Conservation (phyloP, 92 coral and sea anemone genomes). For the Porites lobata region DNA sequence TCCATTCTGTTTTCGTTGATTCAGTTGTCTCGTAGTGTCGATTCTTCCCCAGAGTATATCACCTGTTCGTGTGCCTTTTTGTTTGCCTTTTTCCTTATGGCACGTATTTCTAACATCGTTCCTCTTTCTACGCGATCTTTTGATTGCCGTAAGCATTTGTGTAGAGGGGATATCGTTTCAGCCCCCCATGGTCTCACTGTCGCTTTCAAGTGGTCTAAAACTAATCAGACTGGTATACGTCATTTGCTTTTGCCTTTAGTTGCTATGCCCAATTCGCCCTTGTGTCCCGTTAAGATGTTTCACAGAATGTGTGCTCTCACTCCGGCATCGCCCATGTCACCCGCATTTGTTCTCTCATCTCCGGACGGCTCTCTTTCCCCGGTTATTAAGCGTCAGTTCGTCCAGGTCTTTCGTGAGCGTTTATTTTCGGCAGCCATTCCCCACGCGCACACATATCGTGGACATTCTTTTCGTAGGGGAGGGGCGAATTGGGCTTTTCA, state of each 20-base stretch:
- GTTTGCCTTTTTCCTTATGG: conserved; percentile 38
- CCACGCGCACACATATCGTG: not conserved
- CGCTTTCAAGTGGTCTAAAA: conserved; percentile 25
- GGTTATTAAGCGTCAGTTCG: not conserved
- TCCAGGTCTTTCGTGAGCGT: not conserved
- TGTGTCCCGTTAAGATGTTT: not conserved
- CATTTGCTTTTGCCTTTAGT: conserved; percentile 26
- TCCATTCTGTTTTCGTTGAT: not conserved
- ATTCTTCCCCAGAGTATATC: too few relatives aligned
- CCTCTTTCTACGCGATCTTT: conserved; percentile 20
- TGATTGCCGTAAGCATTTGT: not conserved
- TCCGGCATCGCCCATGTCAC: not conserved
- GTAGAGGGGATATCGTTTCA: conserved; percentile 33
- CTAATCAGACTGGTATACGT: conserved; percentile 30
- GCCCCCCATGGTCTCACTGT: conserved; percentile 6
- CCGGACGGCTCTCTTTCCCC: not conserved
- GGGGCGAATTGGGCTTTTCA: conserved; percentile 2
- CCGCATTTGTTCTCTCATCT: not conserved
- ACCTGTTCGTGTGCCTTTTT: conserved; percentile 11
- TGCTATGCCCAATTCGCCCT: not conserved
- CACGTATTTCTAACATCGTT: conserved; percentile 32
- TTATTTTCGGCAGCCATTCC: not conserved
- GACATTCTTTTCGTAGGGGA: not conserved
- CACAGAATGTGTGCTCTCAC: not conserved
- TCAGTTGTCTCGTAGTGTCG: too few relatives aligned